A percentile compares a stretch with the other conserved stretches of the same genome.
Conservation (phyloP, 2,113 vertebrate genomes). For the Tachuris rubrigastra region DNA sequence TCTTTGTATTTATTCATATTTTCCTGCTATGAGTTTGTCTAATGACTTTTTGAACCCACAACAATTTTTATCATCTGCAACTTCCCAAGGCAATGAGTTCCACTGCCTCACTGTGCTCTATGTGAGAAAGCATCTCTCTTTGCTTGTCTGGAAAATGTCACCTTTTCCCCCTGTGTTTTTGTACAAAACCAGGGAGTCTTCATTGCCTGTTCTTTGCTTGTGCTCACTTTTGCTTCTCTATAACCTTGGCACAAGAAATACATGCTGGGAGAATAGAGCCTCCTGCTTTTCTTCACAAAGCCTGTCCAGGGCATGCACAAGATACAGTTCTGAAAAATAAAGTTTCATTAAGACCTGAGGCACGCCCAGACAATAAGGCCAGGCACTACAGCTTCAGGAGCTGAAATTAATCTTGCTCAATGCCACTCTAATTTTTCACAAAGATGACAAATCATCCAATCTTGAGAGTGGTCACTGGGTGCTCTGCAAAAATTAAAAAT, state of each 20-base stretch:
- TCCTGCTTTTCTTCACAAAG: not conserved
- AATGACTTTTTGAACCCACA: not conserved
- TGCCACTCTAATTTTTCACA: not conserved
- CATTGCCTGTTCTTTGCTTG: not conserved
- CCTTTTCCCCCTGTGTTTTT: not conserved
- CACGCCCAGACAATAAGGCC: not conserved
- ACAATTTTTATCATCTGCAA: not conserved
- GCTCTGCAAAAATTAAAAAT: not conserved
- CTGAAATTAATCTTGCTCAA: constrained; percentile 13
- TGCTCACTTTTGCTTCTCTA: not conserved
- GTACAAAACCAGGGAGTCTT: not conserved
- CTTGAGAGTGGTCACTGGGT: not conserved
- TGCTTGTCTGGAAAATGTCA: not conserved
- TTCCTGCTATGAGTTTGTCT: not conserved
- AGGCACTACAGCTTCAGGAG: not conserved
- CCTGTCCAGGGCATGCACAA: not conserved
- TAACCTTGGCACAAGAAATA: not conserved
- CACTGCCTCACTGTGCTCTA: not conserved
- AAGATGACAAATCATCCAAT: not conserved
- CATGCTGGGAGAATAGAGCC: not conserved
- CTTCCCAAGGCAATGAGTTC: not conserved
- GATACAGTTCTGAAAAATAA: not conserved
- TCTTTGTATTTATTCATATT: not conserved
- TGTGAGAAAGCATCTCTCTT: not conserved
- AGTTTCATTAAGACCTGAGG: not conserved